Evolutionary conservation across 2,888 invertebrate species (phyloP).

Genomic region (Eurois occulta): DNA sequence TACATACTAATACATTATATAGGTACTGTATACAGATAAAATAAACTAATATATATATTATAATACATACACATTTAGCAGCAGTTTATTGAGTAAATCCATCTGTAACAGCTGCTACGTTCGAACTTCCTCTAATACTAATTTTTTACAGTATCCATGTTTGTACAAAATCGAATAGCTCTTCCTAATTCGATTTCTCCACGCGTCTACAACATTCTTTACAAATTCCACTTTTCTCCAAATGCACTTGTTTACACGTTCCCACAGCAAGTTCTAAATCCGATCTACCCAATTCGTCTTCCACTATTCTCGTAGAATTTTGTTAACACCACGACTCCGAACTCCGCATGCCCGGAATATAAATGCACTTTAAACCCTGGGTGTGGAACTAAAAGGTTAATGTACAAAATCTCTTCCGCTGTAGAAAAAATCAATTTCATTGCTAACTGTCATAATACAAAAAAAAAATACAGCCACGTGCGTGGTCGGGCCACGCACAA

Average conservation of each 20-base stretch:
- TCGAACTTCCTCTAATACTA: background rate
- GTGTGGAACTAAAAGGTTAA: slow-evolving; percentile 24
- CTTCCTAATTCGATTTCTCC: background rate
- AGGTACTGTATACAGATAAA: too few species aligned
- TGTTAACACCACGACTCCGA: slow-evolving; percentile 27
- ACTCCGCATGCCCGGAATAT: slow-evolving; percentile 30
- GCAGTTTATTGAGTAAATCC: too few species aligned
- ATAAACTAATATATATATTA: too few species aligned
- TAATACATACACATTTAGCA: too few species aligned
- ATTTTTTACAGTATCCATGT: background rate
- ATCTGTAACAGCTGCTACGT: background rate
- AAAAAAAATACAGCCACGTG: too few species aligned
- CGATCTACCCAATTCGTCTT: slow-evolving; percentile 20
- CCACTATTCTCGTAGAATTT: slow-evolving; percentile 16
- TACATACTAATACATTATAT: too few species aligned
- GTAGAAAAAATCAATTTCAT: background rate
- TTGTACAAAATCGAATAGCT: background rate
- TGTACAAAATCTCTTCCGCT: background rate
- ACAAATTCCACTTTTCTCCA: background rate
- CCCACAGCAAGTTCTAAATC: slow-evolving; percentile 28
- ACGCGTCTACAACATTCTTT: background rate
- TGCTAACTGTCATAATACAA: too few species aligned
- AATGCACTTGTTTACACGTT: slow-evolving; percentile 24
- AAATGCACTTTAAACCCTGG: slow-evolving; percentile 38
- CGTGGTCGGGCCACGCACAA: too few species aligned